Evolutionary conservation across 2,888 invertebrate species (phyloP), one percentile per base, ranked within the genome.

Genomic region (Ctenicera cuprea): DNA sequence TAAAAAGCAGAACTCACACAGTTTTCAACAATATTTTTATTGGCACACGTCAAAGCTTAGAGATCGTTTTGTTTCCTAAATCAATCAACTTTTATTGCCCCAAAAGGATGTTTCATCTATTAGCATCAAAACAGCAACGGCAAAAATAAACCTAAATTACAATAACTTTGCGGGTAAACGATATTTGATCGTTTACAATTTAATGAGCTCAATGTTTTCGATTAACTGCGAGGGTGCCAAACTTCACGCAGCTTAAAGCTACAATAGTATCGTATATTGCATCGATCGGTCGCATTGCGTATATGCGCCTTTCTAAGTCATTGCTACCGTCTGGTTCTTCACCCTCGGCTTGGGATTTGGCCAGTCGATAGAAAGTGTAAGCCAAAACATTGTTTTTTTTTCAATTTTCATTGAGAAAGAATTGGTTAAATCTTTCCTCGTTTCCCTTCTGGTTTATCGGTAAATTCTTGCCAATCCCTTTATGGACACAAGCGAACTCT

Each of bases 261-360:
- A 59, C 45, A 43, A 70, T 63, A 38, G 54, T 62, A 67, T 26
- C 41, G 57, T 67, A 67, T 38, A 50, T 9, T 50, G 8, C 26
- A 74, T 74, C 70, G 74, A 74, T 74, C 71, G 71, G 74, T 74
- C 70, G 74, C 74, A 74, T 64, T 74, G 74, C 74, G 74, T 71
- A 70, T 65, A 74, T 71, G 54, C 70, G 68, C 66, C 45, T 66
- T 73, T 62, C 67, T 63, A 74, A 74, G 70, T 71, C 74, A 71
- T 66, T 66, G 74, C 74, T 71, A 69, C 74, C 70, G 74, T 71
- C 74, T 74, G 74, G 74, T 71, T 66, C 37, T 71, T 74, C 64
- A 74, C 65, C 69, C 69, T 69, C 63, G 18, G 37, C 38, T 68
- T 69, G 72, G 67, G 62, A 62, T 54, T 67, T 50, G 26, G 67